Conservation (phyloP, 2,888 invertebrate genomes). For the Parochlus steinenii region DNA sequence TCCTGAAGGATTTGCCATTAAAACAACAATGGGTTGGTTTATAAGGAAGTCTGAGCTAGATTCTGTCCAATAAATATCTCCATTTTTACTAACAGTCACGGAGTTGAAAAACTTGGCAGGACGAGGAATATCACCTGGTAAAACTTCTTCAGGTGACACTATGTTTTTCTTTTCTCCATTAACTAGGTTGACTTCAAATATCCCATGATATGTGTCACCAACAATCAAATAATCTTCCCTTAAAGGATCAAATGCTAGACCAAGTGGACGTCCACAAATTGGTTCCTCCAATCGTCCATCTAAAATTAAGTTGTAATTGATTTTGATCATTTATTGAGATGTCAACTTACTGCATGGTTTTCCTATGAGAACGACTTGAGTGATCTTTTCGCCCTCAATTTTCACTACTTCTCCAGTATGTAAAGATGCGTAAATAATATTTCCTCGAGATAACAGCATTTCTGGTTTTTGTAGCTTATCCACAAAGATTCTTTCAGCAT, state of each 20-base stretch:
- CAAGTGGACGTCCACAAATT: slow-evolving; percentile 84
- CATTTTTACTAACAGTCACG: slow-evolving; percentile 58
- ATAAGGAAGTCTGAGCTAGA: slow-evolving; percentile 58
- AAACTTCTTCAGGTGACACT: slow-evolving; percentile 45
- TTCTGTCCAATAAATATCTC: slow-evolving; percentile 80
- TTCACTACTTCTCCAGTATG: slow-evolving; percentile 67
- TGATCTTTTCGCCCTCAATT: slow-evolving; percentile 47
- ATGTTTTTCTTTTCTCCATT: slow-evolving; percentile 49
- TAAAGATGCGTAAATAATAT: slow-evolving; percentile 64
- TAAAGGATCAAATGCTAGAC: slow-evolving; percentile 60
- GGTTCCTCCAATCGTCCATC: slow-evolving; percentile 56
- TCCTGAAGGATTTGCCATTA: slow-evolving; percentile 56
- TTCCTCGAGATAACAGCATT: slow-evolving; percentile 52
- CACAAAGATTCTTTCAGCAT: slow-evolving; percentile 49
- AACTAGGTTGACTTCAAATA: slow-evolving; percentile 68
- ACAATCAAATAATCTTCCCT: slow-evolving; percentile 48
- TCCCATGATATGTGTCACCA: slow-evolving; percentile 75
- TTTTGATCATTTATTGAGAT: not conserved
- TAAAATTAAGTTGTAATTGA: slow-evolving; percentile 21
- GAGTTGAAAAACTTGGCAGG: slow-evolving; percentile 54
- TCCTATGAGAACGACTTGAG: slow-evolving; percentile 57
- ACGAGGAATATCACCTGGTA: slow-evolving; percentile 41
- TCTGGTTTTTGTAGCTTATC: slow-evolving; percentile 67
- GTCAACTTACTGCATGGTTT: slow-evolving; percentile 47
- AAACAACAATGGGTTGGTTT: slow-evolving; percentile 52